A percentile compares a stretch with the other conserved stretches of the same genome.
Conservation (phyloP, 2,113 vertebrate species). For the Equus przewalskii region DNA sequence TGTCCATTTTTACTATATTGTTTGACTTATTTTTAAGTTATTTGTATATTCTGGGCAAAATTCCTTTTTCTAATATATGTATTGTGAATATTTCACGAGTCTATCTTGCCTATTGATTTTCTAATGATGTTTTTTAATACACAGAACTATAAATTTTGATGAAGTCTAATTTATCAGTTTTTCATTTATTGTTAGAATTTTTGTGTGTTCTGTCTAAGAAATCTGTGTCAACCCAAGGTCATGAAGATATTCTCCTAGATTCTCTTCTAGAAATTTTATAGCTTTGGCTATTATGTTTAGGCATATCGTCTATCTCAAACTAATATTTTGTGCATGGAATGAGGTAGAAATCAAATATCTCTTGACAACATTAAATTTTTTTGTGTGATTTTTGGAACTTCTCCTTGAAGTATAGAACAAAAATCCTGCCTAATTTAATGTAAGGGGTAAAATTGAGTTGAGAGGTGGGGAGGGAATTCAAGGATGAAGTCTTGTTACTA, state of each 20-base stretch:
- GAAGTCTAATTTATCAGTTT: neutral
- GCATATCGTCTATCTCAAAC: neutral
- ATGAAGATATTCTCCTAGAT: neutral
- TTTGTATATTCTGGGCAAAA: neutral
- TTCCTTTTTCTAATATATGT: neutral
- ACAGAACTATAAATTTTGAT: neutral
- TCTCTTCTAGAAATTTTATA: neutral
- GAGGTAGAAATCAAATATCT: neutral
- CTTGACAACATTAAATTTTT: neutral
- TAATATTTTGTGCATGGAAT: neutral
- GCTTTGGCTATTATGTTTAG: neutral
- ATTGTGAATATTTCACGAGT: neutral
- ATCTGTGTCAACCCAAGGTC: neutral
- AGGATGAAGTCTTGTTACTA: neutral
- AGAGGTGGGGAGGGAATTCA: neutral
- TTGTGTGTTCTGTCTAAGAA: neutral
- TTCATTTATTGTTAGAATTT: neutral
- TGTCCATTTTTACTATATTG: neutral
- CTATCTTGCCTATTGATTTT: neutral
- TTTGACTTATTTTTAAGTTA: neutral
- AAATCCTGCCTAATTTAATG: neutral
- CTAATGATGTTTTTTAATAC: conserved; percentile 1
- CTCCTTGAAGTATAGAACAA: neutral
- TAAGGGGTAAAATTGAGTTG: neutral
- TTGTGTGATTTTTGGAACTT: neutral